A percentile compares a stretch with the other conserved stretches of the same genome.
These are phyloP conservation scores for Meandrusa payeni DNA, from an alignment of 2,888 invertebrate genomes.

Conservation along the genomic window DNA sequence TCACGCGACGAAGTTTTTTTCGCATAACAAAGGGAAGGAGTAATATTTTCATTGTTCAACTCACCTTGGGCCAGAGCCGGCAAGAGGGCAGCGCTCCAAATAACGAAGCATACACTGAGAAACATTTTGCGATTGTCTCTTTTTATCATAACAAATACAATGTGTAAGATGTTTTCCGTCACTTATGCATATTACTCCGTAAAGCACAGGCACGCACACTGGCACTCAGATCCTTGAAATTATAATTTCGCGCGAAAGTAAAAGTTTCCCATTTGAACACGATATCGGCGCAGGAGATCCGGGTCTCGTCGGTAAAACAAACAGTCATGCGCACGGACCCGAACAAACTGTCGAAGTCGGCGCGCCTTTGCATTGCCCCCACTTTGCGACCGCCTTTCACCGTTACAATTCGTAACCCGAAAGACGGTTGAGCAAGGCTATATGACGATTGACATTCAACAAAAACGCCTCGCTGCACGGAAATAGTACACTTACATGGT, in stretches of 20 bases:
- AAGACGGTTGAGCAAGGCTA: conserved; percentile 74
- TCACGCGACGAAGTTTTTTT: conserved; percentile 28
- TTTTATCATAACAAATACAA: conserved; percentile 34
- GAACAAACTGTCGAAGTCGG: conserved; percentile 49
- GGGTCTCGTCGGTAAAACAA: conserved; percentile 28
- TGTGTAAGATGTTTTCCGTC: conserved; percentile 37
- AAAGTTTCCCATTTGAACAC: conserved; percentile 21
- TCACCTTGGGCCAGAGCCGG: conserved; percentile 71
- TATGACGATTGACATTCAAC: conserved; percentile 76
- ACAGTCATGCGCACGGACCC: conserved; percentile 35
- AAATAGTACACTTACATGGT: conserved; percentile 48
- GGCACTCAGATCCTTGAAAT: conserved; percentile 30
- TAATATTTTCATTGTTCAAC: conserved; percentile 57
- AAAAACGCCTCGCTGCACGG: conserved; percentile 64
- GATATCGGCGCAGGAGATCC: conserved; percentile 27
- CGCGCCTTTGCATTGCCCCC: conserved; percentile 46
- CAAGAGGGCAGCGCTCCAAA: conserved; percentile 67
- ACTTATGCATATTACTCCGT: conserved; percentile 51
- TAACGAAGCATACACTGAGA: conserved; percentile 60
- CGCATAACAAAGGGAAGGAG: conserved; percentile 35
- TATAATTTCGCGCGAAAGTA: conserved; percentile 50
- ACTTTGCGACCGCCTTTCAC: conserved; percentile 65
- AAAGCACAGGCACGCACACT: conserved; percentile 37
- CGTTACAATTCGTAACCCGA: conserved; percentile 63
- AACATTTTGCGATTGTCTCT: conserved; percentile 64